Evolutionary conservation across 2,888 invertebrate genomes (phyloP), one percentile per base, ranked within the genome.

Genomic region (Gerris lacustris): DNA sequence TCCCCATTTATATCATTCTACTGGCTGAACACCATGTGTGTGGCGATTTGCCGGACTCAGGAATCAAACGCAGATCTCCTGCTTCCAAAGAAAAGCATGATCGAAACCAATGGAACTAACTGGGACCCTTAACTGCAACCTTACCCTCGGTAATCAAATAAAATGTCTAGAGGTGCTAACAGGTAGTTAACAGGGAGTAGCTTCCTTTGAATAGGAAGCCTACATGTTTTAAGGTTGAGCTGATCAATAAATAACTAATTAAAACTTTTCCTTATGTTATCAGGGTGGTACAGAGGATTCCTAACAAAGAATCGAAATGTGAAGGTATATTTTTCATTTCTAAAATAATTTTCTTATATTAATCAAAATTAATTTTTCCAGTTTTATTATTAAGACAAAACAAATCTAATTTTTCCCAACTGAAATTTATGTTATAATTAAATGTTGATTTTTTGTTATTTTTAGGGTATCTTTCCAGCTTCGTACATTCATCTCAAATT

Each of bases 261-360:
- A 55, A 55, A 55, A 67, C 18, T 6, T 31, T 66, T 17, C 7
- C 55, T 73, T 72, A 72, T 72, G 73, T 70, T 81, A 83, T 67
- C 81, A 88, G 88, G 86, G 44, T 96, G 95, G 95, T 95, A 87
- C 81, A 84, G 94, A 75, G 95, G 95, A 66, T 92, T 91, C 79
- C 88, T 90, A 73, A 87, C 89, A 44, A 89, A 91, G 77, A 88
- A 88, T 76, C 83, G 86, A 73, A 81, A 85, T 64, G 81, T 87
- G 78, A 82, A 87, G 82, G 83, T 81, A 73, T 43, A 6, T n/a
- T 66, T 66, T n/a, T 63, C 6, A 6, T 63, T 44, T 45, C 31
- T 55, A 44, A 17, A 6, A 44, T 17, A 63, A 68, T 6, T 67
- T 11, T 44, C 43, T 64, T 15, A 55, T 67, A 69, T 45, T 55